A percentile compares a stretch with the other conserved stretches of the same genome.
These are phyloP conservation scores for Petaurus breviceps DNA, from an alignment of 2,113 vertebrate genomes.

Conservation along the genomic window DNA sequence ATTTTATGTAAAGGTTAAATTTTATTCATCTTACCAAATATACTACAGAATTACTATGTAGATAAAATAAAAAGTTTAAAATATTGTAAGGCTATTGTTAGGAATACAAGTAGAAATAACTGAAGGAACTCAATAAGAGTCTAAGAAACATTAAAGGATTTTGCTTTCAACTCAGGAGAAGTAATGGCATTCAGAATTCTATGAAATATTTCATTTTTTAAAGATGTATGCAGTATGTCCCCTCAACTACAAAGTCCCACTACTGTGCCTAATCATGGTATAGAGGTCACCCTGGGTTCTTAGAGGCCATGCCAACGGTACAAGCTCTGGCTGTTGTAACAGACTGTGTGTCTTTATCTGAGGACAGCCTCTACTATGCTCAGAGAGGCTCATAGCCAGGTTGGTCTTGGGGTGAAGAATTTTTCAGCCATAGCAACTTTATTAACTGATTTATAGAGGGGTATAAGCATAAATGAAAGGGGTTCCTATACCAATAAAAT, in stretches of 20 bases:
- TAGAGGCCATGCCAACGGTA: not conserved
- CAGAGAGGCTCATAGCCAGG: not conserved
- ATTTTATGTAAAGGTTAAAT: constrained; percentile 47
- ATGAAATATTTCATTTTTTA: not conserved
- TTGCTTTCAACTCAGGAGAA: not conserved
- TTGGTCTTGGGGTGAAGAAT: not conserved
- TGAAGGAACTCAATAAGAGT: constrained; percentile 33
- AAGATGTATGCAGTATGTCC: not conserved
- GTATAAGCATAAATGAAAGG: not conserved
- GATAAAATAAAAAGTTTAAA: constrained; percentile 25
- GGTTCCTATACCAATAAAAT: not conserved
- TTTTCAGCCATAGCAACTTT: not conserved
- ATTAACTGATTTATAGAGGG: not conserved
- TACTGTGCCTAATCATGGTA: not conserved
- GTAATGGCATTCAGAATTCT: not conserved
- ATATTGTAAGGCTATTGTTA: constrained; percentile 28
- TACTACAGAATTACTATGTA: constrained; percentile 18
- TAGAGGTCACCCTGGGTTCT: not conserved
- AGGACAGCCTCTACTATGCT: not conserved
- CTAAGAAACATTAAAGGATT: not conserved
- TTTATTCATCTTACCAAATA: constrained; percentile 26
- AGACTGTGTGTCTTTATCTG: not conserved
- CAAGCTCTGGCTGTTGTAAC: not conserved
- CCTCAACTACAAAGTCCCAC: not conserved
- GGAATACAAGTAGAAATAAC: not conserved